phyloP scores from a whole-genome alignment of 2,888 invertebrate species.

The Lithophane leautieri region DNA sequence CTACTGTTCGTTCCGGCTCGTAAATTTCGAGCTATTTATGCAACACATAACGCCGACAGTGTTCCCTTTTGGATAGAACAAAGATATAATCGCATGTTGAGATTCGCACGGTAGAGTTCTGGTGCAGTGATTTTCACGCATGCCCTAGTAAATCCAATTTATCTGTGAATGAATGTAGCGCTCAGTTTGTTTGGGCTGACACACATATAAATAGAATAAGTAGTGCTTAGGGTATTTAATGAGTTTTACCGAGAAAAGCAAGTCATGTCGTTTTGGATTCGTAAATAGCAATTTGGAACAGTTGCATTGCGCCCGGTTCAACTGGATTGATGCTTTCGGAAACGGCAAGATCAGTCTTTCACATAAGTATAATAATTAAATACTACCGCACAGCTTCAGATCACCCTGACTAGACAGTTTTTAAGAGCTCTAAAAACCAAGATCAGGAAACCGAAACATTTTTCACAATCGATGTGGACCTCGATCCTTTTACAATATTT shows the following conservation, averaged over 20 bases:
- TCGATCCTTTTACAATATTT: background rate
- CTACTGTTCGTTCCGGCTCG: constrained; percentile 69
- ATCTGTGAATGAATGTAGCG: constrained; percentile 27
- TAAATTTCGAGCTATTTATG: constrained; percentile 76
- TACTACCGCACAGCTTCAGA: background rate
- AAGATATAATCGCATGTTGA: constrained; percentile 69
- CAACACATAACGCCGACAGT: constrained; percentile 72
- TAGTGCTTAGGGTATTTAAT: constrained; percentile 28
- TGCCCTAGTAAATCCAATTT: constrained; percentile 60
- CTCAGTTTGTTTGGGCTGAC: constrained; percentile 23
- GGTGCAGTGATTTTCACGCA: constrained; percentile 66
- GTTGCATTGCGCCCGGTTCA: background rate
- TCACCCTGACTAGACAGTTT: background rate
- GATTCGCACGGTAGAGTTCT: constrained; percentile 67
- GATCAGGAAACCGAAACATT: background rate
- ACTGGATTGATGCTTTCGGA: background rate
- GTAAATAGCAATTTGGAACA: constrained; percentile 28
- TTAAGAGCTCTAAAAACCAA: background rate
- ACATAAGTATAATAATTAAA: background rate
- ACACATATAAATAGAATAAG: constrained; percentile 27
- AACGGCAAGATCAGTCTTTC: background rate
- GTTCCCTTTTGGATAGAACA: constrained; percentile 68
- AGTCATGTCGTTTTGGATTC: constrained; percentile 21
- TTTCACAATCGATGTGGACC: background rate
- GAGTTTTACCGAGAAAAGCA: constrained; percentile 38